Base-by-base conservation (phyloP, 1,140 invertebrate genomes). In the Brachionus angularis region DNA sequence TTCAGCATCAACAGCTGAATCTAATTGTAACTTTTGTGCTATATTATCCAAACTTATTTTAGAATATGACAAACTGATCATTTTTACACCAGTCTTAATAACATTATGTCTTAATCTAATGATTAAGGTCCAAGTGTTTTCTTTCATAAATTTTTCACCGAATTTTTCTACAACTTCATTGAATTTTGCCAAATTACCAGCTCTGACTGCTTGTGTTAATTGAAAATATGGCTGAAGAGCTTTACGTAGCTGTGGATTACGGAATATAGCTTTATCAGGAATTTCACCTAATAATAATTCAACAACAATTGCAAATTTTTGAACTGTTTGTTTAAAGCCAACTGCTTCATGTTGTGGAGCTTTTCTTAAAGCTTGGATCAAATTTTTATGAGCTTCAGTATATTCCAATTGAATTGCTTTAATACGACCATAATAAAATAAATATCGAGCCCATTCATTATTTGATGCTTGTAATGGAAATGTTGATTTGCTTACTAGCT, bases 391-490 rank as follows among this genome's bases (percentile, higher is more conserved):
- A 1, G 96, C 95, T 73, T 83, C 91, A 84, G 93, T 94, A 80
- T 99, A 98, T 78, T 98, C 93, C 47, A 99, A 81, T 76, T 96
- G 87, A 1, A 94, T 92, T 7, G 95, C 92, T 80, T 98, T 98
- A 64, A 99, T 98, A 74, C 94, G 87, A 14, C 96, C 82, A 69
- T 96, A 83, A 80, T 98, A 98, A 80, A 96, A 99, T 21, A 96
- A 84, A 80, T 91, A 98, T 77, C 96, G 86, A 0, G 96, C 95
- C 90, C 92, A 96, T 79, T 98, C 95, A 83, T 98, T 98, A 79
- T 98, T 99, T 80, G 92, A 94, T 0, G 94, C 94, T 74, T 76
- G 76, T 81, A 98, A 94, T 0, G 96, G 95, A 77, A 94, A 98
- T 0, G 91, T 89, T 3, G 91, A 92, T 79, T 98, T 98, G 31